These are phyloP conservation scores for Cirrhinus mrigala DNA, from an alignment of 2,797 vertebrate genomes.

Conservation along the genomic window DNA sequence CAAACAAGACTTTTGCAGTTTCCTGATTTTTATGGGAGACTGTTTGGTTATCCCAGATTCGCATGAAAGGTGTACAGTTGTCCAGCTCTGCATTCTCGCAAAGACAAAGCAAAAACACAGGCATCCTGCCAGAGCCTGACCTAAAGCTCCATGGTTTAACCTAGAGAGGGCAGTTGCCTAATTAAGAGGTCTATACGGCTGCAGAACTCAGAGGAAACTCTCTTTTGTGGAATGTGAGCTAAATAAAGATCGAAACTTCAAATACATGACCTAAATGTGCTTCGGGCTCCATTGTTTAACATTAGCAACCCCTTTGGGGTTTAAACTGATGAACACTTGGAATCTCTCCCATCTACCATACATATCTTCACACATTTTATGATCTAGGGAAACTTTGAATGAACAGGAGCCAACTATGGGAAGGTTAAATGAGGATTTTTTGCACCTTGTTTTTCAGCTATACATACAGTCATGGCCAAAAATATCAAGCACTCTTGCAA, in stretches of 20 bases:
- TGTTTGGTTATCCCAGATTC: slow-evolving; percentile 61
- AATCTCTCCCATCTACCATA: neutral
- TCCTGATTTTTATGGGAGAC: slow-evolving; percentile 66
- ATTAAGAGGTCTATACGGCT: slow-evolving; percentile 43
- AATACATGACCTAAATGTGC: slow-evolving; percentile 57
- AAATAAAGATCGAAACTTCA: slow-evolving; percentile 49
- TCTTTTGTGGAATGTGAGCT: slow-evolving; percentile 57
- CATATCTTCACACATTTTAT: slow-evolving; percentile 24
- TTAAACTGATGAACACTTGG: slow-evolving; percentile 17
- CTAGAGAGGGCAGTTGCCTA: slow-evolving; percentile 54
- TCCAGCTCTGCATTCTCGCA: slow-evolving; percentile 52
- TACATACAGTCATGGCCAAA: neutral
- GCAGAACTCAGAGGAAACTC: slow-evolving; percentile 49
- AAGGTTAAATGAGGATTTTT: slow-evolving; percentile 32
- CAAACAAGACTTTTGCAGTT: slow-evolving; percentile 62
- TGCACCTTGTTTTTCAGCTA: neutral
- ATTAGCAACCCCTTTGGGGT: slow-evolving; percentile 42
- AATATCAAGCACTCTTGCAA: too few relatives aligned
- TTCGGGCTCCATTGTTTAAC: slow-evolving; percentile 29
- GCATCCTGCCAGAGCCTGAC: slow-evolving; percentile 66
- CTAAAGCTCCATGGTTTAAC: slow-evolving; percentile 53
- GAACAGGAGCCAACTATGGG: neutral
- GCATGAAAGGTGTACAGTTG: slow-evolving; percentile 59
- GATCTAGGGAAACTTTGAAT: slow-evolving; percentile 27
- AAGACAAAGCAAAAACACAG: slow-evolving; percentile 68